Evolutionary conservation across 2,113 vertebrate genomes (phyloP), one percentile per base, ranked within the genome.

Genomic region (Nycticebus coucang): DNA sequence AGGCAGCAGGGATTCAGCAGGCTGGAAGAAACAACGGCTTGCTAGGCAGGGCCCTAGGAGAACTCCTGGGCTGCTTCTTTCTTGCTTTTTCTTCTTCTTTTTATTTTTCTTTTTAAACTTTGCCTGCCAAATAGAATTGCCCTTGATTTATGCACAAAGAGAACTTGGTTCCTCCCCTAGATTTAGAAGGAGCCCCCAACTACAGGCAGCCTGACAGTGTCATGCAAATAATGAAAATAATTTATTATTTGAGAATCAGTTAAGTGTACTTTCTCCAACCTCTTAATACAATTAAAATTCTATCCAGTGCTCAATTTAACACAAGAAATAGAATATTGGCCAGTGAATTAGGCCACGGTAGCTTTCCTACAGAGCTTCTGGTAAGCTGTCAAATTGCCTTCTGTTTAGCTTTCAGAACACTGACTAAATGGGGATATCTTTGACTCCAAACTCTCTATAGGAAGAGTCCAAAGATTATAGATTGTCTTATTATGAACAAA

Each of bases 231-330:
- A 92, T 77, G 21, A 95, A 95, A 74, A 87, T 50, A 91, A 97
- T 82, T n/a, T 87, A 66, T 89, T 83, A 59, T 88, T 75, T 82
- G 90, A 92, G 35, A 81, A 87, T 92, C 87, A 91, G 66, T 74
- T 84, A 93, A 96, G 50, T 71, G 50, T 8, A 87, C 60, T 74
- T 92, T 88, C 26, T 80, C 71, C 8, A 50, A 59, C 3, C 28
- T 95, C 93, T 93, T 64, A 89, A 86, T 82, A 79, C 77, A 90
- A 89, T 88, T 93, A 69, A 81, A 82, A 96, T 83, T 91, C 50
- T 19, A 75, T 55, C 88, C 26, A 45, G 19, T 85, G 71, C 79
- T 75, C 53, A 87, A 1, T 79, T 88, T 92, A 92, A 96, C 50
- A 81, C 12, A 96, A 17, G 78, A 96, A 82, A 92, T 4, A 66